Evolutionary conservation across 2,888 invertebrate genomes (phyloP), one percentile per base, ranked within the genome.

Genomic region (Lasioglossum calceatum): DNA sequence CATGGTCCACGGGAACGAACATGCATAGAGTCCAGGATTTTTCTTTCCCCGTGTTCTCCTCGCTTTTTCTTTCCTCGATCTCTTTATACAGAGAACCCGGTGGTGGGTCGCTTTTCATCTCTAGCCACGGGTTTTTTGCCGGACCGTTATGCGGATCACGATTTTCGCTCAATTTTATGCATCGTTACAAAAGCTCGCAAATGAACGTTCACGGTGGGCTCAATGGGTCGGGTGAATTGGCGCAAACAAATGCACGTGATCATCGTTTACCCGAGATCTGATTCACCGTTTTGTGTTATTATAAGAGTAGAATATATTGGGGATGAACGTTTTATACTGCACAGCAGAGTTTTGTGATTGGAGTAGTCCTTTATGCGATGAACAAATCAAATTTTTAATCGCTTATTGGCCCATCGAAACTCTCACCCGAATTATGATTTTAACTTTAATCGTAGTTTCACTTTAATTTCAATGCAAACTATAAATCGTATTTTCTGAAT

Each of bases 61-160:
- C 84, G 64, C 78, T 83, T 81, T 85, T 64, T 84, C 67, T 82
- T 44, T 73, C 71, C n/a, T 64, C 58, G 39, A 64, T 83, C 82
- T 85, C 74, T 87, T 84, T 81, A 78, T 74, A 73, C 64, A n/a
- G 64, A 58, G 75, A 77, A 64, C 64, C 88, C 83, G 85, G 54
- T 72, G 85, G 81, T 72, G 82, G 79, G 79, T 82, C 84, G 82
- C 77, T 88, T 86, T 90, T 91, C 80, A 87, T 87, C 87, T 74
- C 71, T 74, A 70, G 23, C 64, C 36, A 58, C 4, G 39, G 36
- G 70, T 79, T 84, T 89, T 84, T 72, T 71, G 71, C 27, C 42
- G 16, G 32, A 16, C 58, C 71, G 72, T 87, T 73, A 81, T 61
- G 61, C 77, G 83, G 77, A 47, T 82, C 79, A 44, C 70, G 70